Evolutionary conservation across 2,888 invertebrate species (phyloP), one percentile per base, ranked within the genome.

Genomic region (Cinara cedri): DNA sequence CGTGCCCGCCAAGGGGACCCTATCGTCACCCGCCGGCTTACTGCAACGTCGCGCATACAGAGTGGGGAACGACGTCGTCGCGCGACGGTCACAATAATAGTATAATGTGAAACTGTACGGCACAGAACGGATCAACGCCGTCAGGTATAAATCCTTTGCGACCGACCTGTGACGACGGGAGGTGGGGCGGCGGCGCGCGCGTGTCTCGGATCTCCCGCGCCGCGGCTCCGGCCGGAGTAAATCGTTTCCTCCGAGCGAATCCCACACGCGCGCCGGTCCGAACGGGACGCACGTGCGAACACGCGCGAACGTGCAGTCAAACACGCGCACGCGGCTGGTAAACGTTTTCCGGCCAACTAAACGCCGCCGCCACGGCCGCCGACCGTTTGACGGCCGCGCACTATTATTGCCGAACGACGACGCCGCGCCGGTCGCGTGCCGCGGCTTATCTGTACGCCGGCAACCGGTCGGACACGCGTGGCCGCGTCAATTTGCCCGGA

Each of bases 271-370:
- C 19, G 19, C 65, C 6, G 44, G 21, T n/a, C 46, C 14, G 44
- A 24, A 13, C n/a, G 26, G n/a, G 10, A n/a, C n/a, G 21, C n/a
- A 55, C 70, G 9, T 51, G 24, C n/a, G 51, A 46, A 46, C 46
- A 46, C 42, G 16, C 34, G n/a, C 3, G 46, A 16, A 14, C 21
- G 9, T 57, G 26, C 60, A 51, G 42, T n/a, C n/a, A n/a, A n/a
- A n/a, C 14, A 26, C 46, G n/a, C 19, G 42, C 24, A 49, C 9
- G 19, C 11, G 66, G n/a, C 66, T 14, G 68, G 68, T 78, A 78
- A 78, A 78, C 68, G 51, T 78, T 78, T 78, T 78, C 78, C 78
- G 78, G 78, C 78, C 78, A 70, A 78, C 78, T 78, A 78, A 78
- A 78, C 74, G 42, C 68, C 78, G 34, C 34, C 34, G n/a, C n/a